Percentiles rank a stretch among this genome's conserved stretches.
phyloP scores from a whole-genome alignment of 2,113 vertebrate genomes.

The Paracanthobrama guichenoti region DNA sequence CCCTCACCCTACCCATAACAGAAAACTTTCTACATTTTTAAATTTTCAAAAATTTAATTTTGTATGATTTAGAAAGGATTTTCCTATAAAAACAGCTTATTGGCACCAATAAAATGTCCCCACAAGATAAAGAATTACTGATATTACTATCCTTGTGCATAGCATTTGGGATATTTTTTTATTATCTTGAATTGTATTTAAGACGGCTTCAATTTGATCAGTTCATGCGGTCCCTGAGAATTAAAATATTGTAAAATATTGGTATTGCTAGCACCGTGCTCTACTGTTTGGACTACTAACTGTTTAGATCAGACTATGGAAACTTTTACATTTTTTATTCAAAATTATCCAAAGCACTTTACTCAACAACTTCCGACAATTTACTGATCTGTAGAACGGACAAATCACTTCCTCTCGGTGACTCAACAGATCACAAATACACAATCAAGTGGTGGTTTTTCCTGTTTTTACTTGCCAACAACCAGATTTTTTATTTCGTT shows the following conservation, averaged over 20 bases:
- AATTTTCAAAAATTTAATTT: too few species aligned
- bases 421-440: constrained; percentile 11
- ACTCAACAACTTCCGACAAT: constrained; percentile 10
- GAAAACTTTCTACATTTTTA: too few species aligned
- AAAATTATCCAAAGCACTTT: neutral
- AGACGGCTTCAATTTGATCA: too few species aligned
- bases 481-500: neutral
- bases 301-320: neutral
- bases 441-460: constrained; percentile 13
- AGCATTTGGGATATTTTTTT: neutral
- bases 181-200: neutral
- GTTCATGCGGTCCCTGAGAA: too few species aligned
- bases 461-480: constrained; percentile 22
- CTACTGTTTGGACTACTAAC: neutral
- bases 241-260: too few species aligned
- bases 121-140: too few species aligned
- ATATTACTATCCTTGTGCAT: too few species aligned
- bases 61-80: too few species aligned
- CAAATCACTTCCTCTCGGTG: constrained; percentile 5
- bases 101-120: too few species aligned
- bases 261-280: neutral
- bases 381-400: neutral
- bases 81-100: too few species aligned
- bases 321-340: neutral
- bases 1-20: too few species aligned